Evolutionary conservation across 2,888 invertebrate genomes (phyloP).

Genomic region (Agriopis marginaria): DNA sequence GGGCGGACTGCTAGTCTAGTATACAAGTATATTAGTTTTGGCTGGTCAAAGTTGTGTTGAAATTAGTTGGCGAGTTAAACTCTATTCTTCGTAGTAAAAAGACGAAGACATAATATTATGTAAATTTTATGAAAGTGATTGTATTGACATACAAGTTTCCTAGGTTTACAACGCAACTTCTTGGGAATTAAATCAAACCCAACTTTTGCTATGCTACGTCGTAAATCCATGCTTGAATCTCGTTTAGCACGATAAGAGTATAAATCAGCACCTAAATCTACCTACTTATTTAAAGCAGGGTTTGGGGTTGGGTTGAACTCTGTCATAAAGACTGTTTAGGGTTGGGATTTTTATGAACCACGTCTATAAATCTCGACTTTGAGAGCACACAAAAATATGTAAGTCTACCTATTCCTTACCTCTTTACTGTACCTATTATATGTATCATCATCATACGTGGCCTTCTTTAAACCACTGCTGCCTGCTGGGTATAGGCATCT

Average conservation of each 20-base stretch:
- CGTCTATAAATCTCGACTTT: conserved; percentile 51
- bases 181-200: conserved; percentile 32
- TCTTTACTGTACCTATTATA: background rate
- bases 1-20: too few relatives aligned
- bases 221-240: conserved; percentile 33
- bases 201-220: conserved; percentile 21
- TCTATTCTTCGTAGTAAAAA: background rate
- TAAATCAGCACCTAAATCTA: conserved; percentile 42
- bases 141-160: conserved; percentile 3
- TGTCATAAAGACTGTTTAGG: conserved; percentile 56
- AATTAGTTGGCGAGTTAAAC: too few relatives aligned
- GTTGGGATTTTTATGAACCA: conserved; percentile 50
- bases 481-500: too few relatives aligned
- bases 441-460: too few relatives aligned
- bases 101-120: background rate
- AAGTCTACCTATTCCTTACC: background rate
- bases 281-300: conserved; percentile 46
- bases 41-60: too few relatives aligned
- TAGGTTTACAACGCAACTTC: conserved; percentile 17
- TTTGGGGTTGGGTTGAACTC: conserved; percentile 44
- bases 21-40: too few relatives aligned
- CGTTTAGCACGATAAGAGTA: conserved; percentile 34
- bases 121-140: conserved; percentile 3
- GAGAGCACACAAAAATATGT: conserved; percentile 18
- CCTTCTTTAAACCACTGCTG: too few relatives aligned